A percentile compares a stretch with the other conserved stretches of the same genome.
Evolutionary conservation across 2,888 invertebrate genomes (phyloP).

Genomic region (Melanostoma scalare): DNA sequence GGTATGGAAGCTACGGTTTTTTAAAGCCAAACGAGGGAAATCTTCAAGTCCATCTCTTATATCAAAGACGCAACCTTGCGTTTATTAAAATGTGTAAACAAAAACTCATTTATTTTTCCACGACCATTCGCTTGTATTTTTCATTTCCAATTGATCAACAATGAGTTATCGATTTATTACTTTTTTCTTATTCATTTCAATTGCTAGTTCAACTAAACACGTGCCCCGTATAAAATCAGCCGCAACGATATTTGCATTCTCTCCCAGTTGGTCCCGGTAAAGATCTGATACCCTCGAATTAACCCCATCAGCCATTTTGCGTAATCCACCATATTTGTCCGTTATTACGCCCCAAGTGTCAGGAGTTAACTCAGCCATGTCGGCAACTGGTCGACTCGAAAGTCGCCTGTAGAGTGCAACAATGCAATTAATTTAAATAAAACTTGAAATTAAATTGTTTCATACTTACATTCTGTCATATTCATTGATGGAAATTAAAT

Average conservation of each 20-base stretch:
- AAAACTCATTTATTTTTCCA: not conserved
- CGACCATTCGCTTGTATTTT: not conserved
- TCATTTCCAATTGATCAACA: conserved; percentile 12
- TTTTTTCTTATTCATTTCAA: conserved; percentile 79
- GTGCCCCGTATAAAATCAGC: conserved; percentile 86
- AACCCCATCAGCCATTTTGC: conserved; percentile 85
- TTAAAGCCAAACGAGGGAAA: too few species aligned
- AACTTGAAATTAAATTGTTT: conserved; percentile 75
- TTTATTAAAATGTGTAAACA: not conserved
- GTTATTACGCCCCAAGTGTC: conserved; percentile 84
- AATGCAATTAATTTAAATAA: conserved; percentile 76
- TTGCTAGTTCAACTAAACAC: conserved; percentile 83
- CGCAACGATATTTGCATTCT: conserved; percentile 85
- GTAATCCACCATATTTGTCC: conserved; percentile 84
- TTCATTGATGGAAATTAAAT: conserved; percentile 81
- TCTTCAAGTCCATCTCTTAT: too few species aligned
- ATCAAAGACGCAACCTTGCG: too few species aligned
- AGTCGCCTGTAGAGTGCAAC: conserved; percentile 77
- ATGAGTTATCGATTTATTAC: conserved; percentile 50
- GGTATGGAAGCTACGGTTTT: too few species aligned
- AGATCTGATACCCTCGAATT: conserved; percentile 86
- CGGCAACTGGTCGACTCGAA: conserved; percentile 83
- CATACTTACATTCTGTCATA: conserved; percentile 80
- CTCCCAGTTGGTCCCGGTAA: conserved; percentile 83
- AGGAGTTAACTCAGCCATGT: conserved; percentile 88